Conservation (phyloP, 1,140 invertebrate species). For the Sarcophaga peregrina region DNA sequence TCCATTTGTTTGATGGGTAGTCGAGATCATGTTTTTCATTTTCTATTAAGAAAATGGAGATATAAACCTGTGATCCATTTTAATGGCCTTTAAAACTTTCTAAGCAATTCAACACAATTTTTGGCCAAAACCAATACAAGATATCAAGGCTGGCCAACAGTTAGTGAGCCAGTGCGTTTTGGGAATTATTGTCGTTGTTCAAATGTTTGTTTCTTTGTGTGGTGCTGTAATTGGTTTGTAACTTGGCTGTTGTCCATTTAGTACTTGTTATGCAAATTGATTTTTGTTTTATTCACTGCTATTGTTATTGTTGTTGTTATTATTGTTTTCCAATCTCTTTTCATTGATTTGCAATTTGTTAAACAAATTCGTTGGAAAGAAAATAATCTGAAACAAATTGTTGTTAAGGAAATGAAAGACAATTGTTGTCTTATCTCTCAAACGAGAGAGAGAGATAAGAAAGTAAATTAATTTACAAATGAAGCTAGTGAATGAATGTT, state of each 20-base stretch:
- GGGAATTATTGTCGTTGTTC: background rate
- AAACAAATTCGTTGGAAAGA: background rate
- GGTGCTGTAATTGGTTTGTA: too few relatives aligned
- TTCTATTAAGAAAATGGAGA: background rate
- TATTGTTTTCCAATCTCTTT: background rate
- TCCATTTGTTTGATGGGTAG: background rate
- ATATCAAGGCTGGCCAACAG: background rate
- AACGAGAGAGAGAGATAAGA: too few relatives aligned
- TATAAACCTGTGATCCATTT: slow-evolving; percentile 6
- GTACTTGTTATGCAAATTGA: background rate
- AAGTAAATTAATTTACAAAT: too few relatives aligned
- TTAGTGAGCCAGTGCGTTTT: background rate
- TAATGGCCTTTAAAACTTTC: background rate
- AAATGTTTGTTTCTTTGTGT: too few relatives aligned
- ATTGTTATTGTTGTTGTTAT: too few relatives aligned
- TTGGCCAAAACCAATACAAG: too few relatives aligned
- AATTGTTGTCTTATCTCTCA: too few relatives aligned
- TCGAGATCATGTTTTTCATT: background rate
- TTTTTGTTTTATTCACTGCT: too few relatives aligned
- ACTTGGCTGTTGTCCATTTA: background rate
- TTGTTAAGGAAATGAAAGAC: background rate
- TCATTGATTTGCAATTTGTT: slow-evolving; percentile 9
- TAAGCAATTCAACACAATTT: background rate
- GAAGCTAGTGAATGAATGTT: too few relatives aligned
- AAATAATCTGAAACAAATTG: slow-evolving; percentile 22